Conservation (phyloP, 2,113 vertebrate species). For the Gnathonemus echidnorhynchus region DNA sequence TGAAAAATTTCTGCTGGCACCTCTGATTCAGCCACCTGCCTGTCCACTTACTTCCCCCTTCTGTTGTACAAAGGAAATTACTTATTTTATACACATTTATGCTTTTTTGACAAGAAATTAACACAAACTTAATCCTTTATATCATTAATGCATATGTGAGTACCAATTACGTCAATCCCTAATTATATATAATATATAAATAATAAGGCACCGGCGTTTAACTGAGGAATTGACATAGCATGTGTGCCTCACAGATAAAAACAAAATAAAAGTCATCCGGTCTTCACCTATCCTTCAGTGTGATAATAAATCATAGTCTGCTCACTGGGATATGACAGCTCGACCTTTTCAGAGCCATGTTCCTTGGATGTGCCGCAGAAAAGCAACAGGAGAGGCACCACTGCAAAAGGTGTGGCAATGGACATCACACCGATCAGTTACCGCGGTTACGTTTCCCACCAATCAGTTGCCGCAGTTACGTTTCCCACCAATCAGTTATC, state of each 20-base stretch:
- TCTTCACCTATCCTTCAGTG: neutral
- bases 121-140: neutral
- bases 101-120: neutral
- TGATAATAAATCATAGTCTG: neutral
- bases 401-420: neutral
- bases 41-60: too few relatives aligned
- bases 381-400: neutral
- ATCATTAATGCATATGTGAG: too few relatives aligned
- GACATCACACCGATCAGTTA: neutral
- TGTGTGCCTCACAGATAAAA: neutral
- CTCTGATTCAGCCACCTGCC: too few relatives aligned
- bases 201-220: neutral
- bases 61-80: too few relatives aligned
- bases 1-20: neutral
- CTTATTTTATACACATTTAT: neutral
- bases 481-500: too few relatives aligned
- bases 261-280: neutral
- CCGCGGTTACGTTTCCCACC: too few relatives aligned
- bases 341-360: accelerated
- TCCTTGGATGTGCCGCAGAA: neutral
- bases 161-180: neutral
- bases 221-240: neutral
- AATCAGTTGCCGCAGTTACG: too few relatives aligned
- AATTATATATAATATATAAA: neutral
- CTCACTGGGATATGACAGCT: neutral